Evolutionary conservation across 2,113 vertebrate species (phyloP), one percentile per base, ranked within the genome.

Genomic region (Aleadryas rufinucha): DNA sequence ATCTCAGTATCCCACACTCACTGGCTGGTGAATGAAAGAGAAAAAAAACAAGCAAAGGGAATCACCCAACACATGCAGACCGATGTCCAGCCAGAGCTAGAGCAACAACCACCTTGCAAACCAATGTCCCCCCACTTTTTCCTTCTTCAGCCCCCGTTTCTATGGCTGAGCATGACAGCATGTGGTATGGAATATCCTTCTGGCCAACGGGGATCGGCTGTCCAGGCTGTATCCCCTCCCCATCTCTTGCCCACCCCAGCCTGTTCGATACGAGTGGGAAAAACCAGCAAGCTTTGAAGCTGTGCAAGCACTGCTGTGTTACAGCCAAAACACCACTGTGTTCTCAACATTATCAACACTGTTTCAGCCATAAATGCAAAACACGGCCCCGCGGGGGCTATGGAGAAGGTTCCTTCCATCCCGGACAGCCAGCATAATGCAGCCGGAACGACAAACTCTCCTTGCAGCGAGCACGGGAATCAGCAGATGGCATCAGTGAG

Each of bases 311-410:
- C 37, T 24, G 2, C 4, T 68, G 21, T 1, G 1, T 35, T 28
- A 50, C 49, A 54, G 24, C 31, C 64, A 59, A 41, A 84, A 52
- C 64, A 41, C 10, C 4, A 2, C 7, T 6, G 42, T 2, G 4
- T 37, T 30, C n/a, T 22, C 74, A 37, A 9, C 1, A 6, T 41
- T 14, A 70, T 13, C 54, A 41, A 23, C 8, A 0, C 7, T 33
- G 64, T 8, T 74, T 18, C 7, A 53, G 31, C 13, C 52, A 33
- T 31, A 72, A 37, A 60, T 0, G 2, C 54, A 52, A 60, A 77
- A 30, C 19, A 26, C 0, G 0, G 39, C 42, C 7, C 35, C 0
- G 2, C 7, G 1, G 30, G 16, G 16, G 10, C 49, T 77, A 2
- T 4, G 41, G 33, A 66, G 22, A 61, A 53, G 20, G 18, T 21